phyloP scores from a whole-genome alignment of 2,113 vertebrate species.

The Mesoclemmys tuberculata region DNA sequence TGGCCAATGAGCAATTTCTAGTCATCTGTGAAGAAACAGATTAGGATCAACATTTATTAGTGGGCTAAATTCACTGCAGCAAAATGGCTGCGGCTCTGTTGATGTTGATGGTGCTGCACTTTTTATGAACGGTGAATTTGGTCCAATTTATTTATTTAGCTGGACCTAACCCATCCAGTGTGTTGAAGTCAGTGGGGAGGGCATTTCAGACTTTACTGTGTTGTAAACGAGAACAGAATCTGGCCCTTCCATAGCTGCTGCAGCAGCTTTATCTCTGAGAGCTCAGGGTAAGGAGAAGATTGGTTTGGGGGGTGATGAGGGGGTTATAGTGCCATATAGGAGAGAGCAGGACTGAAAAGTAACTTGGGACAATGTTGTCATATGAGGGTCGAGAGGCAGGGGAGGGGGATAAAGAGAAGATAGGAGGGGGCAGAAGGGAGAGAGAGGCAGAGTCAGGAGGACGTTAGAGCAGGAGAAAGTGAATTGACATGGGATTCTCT shows the following conservation, averaged over 20 bases:
- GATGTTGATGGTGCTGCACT: rapidly evolving
- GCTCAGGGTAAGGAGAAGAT: not conserved
- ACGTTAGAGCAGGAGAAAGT: not conserved
- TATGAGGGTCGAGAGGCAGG: not conserved
- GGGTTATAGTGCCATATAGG: not conserved
- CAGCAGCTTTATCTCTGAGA: not conserved
- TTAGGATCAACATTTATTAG: rapidly evolving
- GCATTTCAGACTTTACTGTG: not conserved
- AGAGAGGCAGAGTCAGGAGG: too few species aligned
- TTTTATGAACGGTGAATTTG: not conserved
- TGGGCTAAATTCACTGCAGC: not conserved
- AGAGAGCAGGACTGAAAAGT: not conserved
- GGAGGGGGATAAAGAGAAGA: not conserved
- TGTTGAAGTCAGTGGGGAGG: not conserved
- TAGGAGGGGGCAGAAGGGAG: too few species aligned
- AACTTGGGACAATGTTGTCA: not conserved
- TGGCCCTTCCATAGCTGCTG: not conserved
- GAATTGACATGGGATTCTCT: not conserved
- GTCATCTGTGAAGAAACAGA: not conserved
- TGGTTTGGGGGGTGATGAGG: not conserved
- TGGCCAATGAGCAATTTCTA: not conserved
- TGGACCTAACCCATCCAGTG: rapidly evolving
- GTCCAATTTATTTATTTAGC: not conserved
- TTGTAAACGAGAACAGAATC: not conserved
- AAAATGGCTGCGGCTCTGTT: not conserved